Conservation (phyloP, 92 coral and sea anemone genomes). For the Parazoanthus atlanticus region DNA sequence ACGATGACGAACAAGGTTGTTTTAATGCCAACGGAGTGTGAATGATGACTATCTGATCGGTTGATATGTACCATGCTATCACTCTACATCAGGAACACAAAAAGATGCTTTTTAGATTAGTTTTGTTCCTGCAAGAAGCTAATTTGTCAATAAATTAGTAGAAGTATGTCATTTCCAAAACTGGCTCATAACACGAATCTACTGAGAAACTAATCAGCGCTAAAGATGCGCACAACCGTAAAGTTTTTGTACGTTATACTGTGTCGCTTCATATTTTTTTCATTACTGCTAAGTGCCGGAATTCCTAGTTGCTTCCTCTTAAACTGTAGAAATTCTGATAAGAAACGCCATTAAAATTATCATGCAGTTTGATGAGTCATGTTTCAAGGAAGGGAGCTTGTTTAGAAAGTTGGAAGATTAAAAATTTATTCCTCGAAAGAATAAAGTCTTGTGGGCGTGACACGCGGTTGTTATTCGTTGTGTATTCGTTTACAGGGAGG, state of each 20-base stretch:
- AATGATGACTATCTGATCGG: slow-evolving; percentile 1
- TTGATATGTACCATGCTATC: slow-evolving; percentile 10
- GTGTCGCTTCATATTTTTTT: too few relatives aligned
- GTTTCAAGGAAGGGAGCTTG: too few relatives aligned
- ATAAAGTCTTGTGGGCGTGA: neutral
- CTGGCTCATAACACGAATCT: slow-evolving; percentile 5
- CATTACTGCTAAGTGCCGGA: neutral
- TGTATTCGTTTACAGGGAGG: neutral
- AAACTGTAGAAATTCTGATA: neutral
- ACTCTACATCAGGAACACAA: neutral
- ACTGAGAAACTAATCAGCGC: neutral
- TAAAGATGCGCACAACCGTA: neutral
- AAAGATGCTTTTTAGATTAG: neutral
- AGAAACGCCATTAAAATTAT: neutral
- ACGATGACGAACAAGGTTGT: neutral
- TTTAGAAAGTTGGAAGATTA: too few relatives aligned
- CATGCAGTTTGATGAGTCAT: neutral
- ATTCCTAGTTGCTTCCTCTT: too few relatives aligned
- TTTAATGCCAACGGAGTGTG: slow-evolving; percentile 1
- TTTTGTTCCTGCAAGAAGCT: slow-evolving; percentile 4
- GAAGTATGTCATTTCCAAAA: slow-evolving; percentile 37
- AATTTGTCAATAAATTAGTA: slow-evolving; percentile 18
- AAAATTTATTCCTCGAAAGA: neutral
- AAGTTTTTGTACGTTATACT: neutral
- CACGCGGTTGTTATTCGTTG: neutral